phyloP scores from a whole-genome alignment of 2,113 vertebrate genomes.

The Passer domesticus region DNA sequence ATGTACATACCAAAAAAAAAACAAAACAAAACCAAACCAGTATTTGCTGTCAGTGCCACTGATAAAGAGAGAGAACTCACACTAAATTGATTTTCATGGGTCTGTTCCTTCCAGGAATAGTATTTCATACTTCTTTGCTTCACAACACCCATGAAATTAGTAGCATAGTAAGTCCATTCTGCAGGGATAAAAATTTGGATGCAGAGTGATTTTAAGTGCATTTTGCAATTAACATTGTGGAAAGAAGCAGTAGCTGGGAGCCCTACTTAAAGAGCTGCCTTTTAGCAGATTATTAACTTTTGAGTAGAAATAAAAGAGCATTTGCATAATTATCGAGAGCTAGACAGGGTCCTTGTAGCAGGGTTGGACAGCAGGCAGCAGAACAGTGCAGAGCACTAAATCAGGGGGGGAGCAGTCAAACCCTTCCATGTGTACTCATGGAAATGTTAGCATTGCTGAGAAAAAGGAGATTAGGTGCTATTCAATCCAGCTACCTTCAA shows the following conservation, averaged over 20 bases:
- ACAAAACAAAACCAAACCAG: neutral
- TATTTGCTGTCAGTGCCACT: neutral
- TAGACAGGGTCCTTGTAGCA: neutral
- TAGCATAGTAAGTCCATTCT: neutral
- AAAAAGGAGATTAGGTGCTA: neutral
- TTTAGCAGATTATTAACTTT: neutral
- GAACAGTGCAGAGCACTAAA: neutral
- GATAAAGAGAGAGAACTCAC: neutral
- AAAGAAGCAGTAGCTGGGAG: neutral
- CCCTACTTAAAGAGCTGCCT: neutral
- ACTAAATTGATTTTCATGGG: conserved; percentile 26
- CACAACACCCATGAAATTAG: conserved; percentile 31
- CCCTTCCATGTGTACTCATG: fast-evolving
- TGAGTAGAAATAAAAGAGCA: neutral
- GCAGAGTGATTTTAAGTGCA: neutral
- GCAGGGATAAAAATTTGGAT: neutral
- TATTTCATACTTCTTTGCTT: conserved; percentile 13
- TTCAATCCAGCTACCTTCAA: neutral
- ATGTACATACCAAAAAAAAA: neutral
- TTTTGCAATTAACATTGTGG: neutral
- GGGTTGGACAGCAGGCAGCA: neutral
- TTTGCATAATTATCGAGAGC: neutral
- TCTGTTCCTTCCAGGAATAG: conserved; percentile 1
- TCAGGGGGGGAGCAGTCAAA: neutral
- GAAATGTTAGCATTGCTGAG: neutral